phyloP scores from a whole-genome alignment of 1,140 invertebrate genomes.

The Bombus waltoni region DNA sequence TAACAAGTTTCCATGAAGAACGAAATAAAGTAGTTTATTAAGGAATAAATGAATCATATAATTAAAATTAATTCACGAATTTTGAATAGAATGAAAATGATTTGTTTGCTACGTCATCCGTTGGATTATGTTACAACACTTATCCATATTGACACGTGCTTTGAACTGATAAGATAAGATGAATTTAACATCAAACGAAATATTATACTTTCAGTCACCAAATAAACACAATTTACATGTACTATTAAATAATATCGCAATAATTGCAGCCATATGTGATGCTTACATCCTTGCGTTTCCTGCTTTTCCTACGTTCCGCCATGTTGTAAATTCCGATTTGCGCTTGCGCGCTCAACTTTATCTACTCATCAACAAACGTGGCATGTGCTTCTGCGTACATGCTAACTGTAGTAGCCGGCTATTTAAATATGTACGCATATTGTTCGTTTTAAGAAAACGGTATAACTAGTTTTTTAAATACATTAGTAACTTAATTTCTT shows the following conservation, averaged over 20 bases:
- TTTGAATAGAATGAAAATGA: constrained; percentile 19
- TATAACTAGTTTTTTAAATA: not conserved
- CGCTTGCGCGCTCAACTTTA: constrained; percentile 57
- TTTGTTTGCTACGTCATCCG: constrained; percentile 57
- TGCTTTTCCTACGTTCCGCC: constrained; percentile 90
- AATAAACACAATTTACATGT: not conserved
- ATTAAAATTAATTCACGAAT: constrained; percentile 21
- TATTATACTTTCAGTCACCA: not conserved
- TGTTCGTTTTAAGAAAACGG: not conserved
- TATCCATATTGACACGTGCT: constrained; percentile 37
- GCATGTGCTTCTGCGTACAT: constrained; percentile 19
- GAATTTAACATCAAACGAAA: not conserved
- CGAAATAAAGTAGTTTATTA: not conserved
- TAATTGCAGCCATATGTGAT: constrained; percentile 64
- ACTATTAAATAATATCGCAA: constrained; percentile 15
- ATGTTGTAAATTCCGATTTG: constrained; percentile 82
- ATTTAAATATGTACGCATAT: not conserved
- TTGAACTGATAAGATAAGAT: not conserved
- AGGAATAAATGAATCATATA: not conserved
- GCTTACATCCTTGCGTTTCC: constrained; percentile 89
- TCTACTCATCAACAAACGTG: constrained; percentile 29
- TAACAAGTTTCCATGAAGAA: not conserved
- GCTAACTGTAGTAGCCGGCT: not conserved
- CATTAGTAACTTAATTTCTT: not conserved
- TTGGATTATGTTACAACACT: constrained; percentile 18